A percentile compares a stretch with the other conserved stretches of the same genome.
phyloP scores from a whole-genome alignment of 2,797 vertebrate species.

The Pampus argenteus region DNA sequence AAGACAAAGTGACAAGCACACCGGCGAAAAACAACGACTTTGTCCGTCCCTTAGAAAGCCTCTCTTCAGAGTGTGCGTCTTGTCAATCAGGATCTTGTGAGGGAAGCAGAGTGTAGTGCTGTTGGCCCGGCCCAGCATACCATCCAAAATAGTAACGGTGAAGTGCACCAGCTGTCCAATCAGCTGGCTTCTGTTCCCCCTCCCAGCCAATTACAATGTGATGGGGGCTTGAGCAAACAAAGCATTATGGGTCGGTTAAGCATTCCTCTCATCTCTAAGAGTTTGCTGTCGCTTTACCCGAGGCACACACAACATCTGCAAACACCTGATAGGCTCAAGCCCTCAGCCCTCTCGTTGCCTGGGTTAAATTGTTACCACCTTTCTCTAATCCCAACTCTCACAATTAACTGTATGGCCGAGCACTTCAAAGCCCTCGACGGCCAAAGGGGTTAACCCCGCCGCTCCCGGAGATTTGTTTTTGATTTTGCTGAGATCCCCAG shows the following conservation, averaged over 20 bases:
- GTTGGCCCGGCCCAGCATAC: conserved; percentile 69
- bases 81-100: conserved; percentile 12
- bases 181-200: conserved; percentile 85
- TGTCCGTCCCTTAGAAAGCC: neutral
- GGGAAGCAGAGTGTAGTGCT: conserved; percentile 7
- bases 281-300: conserved; percentile 72
- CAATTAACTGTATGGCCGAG: conserved; percentile 94
- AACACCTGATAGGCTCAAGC: conserved; percentile 94
- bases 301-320: conserved; percentile 88
- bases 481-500: conserved; percentile 88
- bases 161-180: conserved; percentile 86
- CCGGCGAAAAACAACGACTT: neutral
- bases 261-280: conserved; percentile 83
- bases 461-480: conserved; percentile 92
- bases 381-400: conserved; percentile 92
- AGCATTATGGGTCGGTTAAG: conserved; percentile 92
- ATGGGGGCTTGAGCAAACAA: conserved; percentile 96
- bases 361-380: conserved; percentile 99
- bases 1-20: neutral
- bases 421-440: conserved; percentile 92
- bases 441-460: conserved; percentile 91
- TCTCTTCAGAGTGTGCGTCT: neutral
- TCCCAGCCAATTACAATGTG: conserved; percentile 91
- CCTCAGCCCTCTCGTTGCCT: conserved; percentile 86
- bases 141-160: conserved; percentile 79